A percentile compares a stretch with the other conserved stretches of the same genome.
These are phyloP conservation scores for Eristalis tenax DNA, from an alignment of 2,888 invertebrate genomes.

Conservation along the genomic window DNA sequence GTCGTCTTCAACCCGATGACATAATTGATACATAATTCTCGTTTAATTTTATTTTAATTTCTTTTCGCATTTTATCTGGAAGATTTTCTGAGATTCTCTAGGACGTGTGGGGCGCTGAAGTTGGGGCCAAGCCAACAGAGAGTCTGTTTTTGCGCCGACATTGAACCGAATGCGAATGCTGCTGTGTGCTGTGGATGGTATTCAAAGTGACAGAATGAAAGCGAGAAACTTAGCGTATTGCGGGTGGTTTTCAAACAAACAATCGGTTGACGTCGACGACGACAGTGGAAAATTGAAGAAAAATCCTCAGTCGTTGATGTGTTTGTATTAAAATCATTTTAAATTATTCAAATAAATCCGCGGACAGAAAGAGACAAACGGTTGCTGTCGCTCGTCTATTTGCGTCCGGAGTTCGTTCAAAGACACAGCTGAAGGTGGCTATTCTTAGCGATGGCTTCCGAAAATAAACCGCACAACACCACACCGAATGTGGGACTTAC, in stretches of 20 bases:
- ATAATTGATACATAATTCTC: conserved; percentile 55
- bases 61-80: conserved; percentile 27
- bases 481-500: neutral
- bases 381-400: neutral
- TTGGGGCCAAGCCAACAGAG: neutral
- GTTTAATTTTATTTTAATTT: conserved; percentile 24
- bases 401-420: neutral
- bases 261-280: neutral
- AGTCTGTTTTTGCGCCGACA: neutral
- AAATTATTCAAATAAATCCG: neutral
- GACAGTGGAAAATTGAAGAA: neutral
- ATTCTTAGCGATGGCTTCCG: neutral
- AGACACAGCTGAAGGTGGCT: neutral
- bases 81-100: neutral
- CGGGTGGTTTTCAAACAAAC: neutral
- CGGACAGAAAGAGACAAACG: neutral
- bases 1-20: conserved; percentile 23
- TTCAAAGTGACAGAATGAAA: neutral
- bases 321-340: neutral
- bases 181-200: neutral
- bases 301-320: neutral
- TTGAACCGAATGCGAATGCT: neutral
- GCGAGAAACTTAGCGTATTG: neutral
- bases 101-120: too few relatives aligned
- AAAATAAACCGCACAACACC: neutral